Evolutionary conservation across 2,113 vertebrate genomes (phyloP).

Genomic region (Puma concolor): DNA sequence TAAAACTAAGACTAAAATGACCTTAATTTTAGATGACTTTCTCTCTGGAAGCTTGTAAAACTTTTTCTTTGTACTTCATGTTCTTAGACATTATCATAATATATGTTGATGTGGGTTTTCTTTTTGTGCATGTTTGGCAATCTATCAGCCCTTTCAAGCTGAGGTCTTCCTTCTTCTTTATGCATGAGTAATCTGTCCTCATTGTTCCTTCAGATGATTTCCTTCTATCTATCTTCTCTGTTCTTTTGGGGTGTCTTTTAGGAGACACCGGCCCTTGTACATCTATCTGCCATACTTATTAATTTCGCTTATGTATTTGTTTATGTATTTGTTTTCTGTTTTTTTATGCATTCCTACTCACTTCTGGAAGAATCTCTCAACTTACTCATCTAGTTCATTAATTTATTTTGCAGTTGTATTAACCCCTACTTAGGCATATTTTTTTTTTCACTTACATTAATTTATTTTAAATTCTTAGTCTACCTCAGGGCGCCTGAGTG

Average conservation of each 20-base stretch:
- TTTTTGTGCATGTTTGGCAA: background rate
- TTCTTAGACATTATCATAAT: background rate
- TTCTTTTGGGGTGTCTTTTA: background rate
- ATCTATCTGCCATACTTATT: background rate
- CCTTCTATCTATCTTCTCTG: background rate
- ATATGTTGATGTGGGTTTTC: background rate
- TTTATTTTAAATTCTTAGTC: background rate
- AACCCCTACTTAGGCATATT: background rate
- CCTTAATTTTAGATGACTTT: constrained; percentile 18
- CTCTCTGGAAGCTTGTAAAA: background rate
- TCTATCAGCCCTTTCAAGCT: background rate
- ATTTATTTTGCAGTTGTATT: background rate
- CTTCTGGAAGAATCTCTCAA: background rate
- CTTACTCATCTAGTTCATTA: background rate
- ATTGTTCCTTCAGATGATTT: background rate
- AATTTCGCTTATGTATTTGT: background rate
- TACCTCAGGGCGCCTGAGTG: too few species aligned
- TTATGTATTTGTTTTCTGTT: background rate
- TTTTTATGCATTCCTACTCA: background rate
- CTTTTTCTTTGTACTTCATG: background rate
- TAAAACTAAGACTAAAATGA: too few species aligned
- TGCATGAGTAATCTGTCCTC: background rate
- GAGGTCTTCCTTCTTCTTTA: background rate
- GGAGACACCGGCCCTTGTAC: background rate
- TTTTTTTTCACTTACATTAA: background rate